Percentiles rank a stretch among this genome's conserved stretches.
Conservation (phyloP, 2,888 invertebrate species). For the Nemurella pictetii region DNA sequence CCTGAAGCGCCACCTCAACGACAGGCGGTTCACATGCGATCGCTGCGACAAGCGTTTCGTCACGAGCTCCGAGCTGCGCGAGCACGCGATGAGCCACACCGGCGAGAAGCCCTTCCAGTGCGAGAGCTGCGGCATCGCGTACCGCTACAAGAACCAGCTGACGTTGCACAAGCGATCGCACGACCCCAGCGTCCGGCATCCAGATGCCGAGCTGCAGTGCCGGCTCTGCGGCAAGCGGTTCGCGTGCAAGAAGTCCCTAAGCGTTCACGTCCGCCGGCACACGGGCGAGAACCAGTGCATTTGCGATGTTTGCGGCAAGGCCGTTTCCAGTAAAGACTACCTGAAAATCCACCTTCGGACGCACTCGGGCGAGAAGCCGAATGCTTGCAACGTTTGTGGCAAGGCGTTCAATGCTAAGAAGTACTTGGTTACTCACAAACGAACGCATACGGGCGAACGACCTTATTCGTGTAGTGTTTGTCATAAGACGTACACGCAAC, state of each 20-base stretch:
- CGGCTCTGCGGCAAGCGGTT: constrained; percentile 52
- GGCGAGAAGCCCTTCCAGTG: constrained; percentile 59
- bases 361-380: constrained; percentile 65
- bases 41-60: constrained; percentile 59
- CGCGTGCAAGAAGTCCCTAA: constrained; percentile 51
- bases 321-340: constrained; percentile 61
- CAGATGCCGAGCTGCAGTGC: constrained; percentile 52
- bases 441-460: constrained; percentile 48
- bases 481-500: constrained; percentile 48
- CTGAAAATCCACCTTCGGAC: constrained; percentile 64
- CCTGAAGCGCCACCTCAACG: constrained; percentile 39
- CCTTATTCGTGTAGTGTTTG: constrained; percentile 48
- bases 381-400: constrained; percentile 58
- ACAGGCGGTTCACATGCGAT: constrained; percentile 51
- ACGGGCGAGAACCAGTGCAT: constrained; percentile 56
- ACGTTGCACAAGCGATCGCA: constrained; percentile 50
- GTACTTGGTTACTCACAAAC: constrained; percentile 47
- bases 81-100: constrained; percentile 61
- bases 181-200: constrained; percentile 49
- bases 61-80: constrained; percentile 56
- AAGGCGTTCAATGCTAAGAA: constrained; percentile 49
- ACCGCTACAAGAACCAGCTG: constrained; percentile 37
- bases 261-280: constrained; percentile 52
- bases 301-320: constrained; percentile 65
- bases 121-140: constrained; percentile 51